phyloP scores from a whole-genome alignment of 2,797 vertebrate genomes.

The Mormyrus hasselquistii region DNA sequence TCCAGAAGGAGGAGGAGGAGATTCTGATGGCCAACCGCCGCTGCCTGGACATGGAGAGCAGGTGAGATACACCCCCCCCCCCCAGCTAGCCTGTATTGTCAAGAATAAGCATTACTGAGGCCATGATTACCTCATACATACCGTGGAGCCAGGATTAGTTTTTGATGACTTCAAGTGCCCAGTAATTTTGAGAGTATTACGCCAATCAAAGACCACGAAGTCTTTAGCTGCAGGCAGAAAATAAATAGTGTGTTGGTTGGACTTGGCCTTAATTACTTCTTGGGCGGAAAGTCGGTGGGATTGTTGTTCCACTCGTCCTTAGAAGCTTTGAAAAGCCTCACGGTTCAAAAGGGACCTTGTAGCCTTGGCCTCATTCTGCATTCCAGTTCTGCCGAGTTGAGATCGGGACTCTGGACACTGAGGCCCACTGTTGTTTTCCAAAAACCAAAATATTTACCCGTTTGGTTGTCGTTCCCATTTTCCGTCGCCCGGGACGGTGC shows the following conservation, averaged over 20 bases:
- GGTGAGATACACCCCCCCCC: constrained; percentile 52
- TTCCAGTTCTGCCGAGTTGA: not conserved
- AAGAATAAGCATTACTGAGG: not conserved
- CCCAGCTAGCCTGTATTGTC: not conserved
- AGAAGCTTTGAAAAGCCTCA: not conserved
- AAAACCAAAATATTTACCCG: not conserved
- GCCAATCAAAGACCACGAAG: not conserved
- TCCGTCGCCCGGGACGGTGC: not conserved
- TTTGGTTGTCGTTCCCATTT: not conserved
- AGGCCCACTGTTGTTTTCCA: not conserved
- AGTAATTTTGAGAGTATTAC: not conserved
- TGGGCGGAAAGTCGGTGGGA: not conserved
- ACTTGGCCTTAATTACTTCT: not conserved
- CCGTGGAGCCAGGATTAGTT: not conserved
- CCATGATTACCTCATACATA: not conserved
- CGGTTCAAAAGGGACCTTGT: not conserved
- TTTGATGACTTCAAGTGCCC: not conserved
- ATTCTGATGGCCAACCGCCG: constrained; percentile 95
- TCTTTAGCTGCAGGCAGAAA: not conserved
- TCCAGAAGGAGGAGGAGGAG: constrained; percentile 97
- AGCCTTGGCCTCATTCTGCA: not conserved
- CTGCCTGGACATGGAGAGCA: constrained; percentile 97
- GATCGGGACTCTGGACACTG: not conserved
- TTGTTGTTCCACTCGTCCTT: not conserved
- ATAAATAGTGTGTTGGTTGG: not conserved